Evolutionary conservation across 2,113 vertebrate species (phyloP).

Genomic region (Semicossyphus pulcher): DNA sequence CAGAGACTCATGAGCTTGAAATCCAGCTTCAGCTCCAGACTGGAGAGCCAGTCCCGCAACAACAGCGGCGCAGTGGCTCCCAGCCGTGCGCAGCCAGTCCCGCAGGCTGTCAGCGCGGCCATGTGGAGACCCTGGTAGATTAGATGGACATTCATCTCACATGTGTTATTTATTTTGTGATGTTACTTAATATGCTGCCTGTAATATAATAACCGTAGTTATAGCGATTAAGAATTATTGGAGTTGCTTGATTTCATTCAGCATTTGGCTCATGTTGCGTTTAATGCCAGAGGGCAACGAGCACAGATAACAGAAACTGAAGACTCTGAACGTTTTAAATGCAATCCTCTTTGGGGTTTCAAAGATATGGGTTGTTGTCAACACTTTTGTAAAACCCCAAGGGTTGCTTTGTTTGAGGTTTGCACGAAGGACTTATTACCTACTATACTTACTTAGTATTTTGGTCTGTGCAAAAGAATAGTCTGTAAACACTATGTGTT

Average conservation of each 20-base stretch:
- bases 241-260: slow-evolving; percentile 43
- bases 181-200: slow-evolving; percentile 36
- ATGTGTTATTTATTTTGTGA: slow-evolving; percentile 53
- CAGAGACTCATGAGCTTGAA: slow-evolving; percentile 75
- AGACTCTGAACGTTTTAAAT: slow-evolving; percentile 70
- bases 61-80: slow-evolving; percentile 2
- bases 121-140: slow-evolving; percentile 89
- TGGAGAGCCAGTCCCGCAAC: slow-evolving; percentile 60
- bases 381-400: slow-evolving; percentile 87
- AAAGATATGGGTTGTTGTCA: slow-evolving; percentile 82
- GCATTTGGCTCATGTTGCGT: slow-evolving; percentile 59
- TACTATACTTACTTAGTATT: slow-evolving; percentile 67
- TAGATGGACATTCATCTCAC: neutral
- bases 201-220: neutral
- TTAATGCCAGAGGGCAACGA: slow-evolving; percentile 45
- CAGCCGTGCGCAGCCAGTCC: slow-evolving; percentile 21
- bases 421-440: slow-evolving; percentile 84
- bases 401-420: slow-evolving; percentile 85
- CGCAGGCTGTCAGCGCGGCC: slow-evolving; percentile 32
- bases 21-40: slow-evolving; percentile 59
- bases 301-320: slow-evolving; percentile 75
- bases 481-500: slow-evolving; percentile 88
- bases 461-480: slow-evolving; percentile 86
- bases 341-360: slow-evolving; percentile 88
- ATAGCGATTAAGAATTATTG: slow-evolving; percentile 13